A percentile compares a stretch with the other conserved stretches of the same genome.
Conservation (phyloP, 30 jellyfish, hydroid and myxozoan species). For the Turritopsis dohrnii region DNA sequence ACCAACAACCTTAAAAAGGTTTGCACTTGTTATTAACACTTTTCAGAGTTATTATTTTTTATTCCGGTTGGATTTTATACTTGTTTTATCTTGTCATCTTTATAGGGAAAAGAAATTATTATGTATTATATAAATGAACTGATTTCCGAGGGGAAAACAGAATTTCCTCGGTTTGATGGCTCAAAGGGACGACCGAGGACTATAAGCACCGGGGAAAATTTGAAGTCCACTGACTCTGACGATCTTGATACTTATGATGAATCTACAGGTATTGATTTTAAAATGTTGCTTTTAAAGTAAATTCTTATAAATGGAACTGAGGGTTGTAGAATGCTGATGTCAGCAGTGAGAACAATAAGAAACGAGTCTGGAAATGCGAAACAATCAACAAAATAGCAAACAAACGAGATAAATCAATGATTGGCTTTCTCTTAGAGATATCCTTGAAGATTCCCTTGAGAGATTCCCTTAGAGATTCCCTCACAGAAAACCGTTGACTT, state of each 20-base stretch:
- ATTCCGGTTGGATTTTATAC: background rate
- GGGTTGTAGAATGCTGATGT: too few relatives aligned
- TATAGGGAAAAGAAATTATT: conserved; percentile 81
- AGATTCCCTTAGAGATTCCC: too few relatives aligned
- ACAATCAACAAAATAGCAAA: too few relatives aligned
- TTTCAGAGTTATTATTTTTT: background rate
- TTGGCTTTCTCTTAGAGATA: too few relatives aligned
- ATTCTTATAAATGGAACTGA: too few relatives aligned
- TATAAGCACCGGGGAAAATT: conserved; percentile 61
- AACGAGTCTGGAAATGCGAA: too few relatives aligned
- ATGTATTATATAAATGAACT: conserved; percentile 57
- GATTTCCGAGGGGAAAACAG: conserved; percentile 59
- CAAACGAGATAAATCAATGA: too few relatives aligned
- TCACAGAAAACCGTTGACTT: too few relatives aligned
- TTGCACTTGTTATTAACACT: background rate
- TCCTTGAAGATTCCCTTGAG: too few relatives aligned
- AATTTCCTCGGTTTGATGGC: conserved; percentile 60
- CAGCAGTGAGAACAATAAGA: too few relatives aligned
- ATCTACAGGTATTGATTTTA: background rate
- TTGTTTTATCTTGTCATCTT: background rate
- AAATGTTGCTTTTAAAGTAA: too few relatives aligned
- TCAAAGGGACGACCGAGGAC: conserved; percentile 84
- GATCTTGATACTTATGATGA: background rate
- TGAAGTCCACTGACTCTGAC: background rate
- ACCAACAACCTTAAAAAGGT: conserved; percentile 82